A percentile compares a stretch with the other conserved stretches of the same genome.
Conservation (phyloP, 2,113 vertebrate genomes). For the Mixornis gularis region DNA sequence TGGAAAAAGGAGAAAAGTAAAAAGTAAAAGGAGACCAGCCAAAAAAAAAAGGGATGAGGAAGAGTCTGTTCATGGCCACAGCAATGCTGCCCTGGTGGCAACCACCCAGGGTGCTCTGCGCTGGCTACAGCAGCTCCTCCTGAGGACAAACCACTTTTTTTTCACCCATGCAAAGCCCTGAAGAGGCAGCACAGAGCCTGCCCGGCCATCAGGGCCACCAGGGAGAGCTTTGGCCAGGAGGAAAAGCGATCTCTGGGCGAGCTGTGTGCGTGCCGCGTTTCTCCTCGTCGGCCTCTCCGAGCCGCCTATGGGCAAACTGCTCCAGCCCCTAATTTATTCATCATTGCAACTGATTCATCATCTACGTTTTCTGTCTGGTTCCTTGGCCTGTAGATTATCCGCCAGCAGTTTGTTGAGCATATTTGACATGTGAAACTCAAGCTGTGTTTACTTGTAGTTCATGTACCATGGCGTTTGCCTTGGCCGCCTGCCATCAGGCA, state of each 20-base stretch:
- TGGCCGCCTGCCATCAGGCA: conserved; percentile 56
- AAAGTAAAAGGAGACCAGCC: not conserved
- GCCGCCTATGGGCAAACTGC: not conserved
- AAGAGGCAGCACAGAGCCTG: not conserved
- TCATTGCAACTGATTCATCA: conserved; percentile 58
- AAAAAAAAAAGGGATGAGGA: not conserved
- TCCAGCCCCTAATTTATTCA: conserved; percentile 55
- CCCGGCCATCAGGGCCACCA: not conserved
- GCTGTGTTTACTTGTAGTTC: conserved; percentile 67
- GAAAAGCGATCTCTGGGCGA: not conserved
- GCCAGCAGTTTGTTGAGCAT: conserved; percentile 66
- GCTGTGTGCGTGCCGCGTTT: not conserved
- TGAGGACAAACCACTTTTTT: not conserved
- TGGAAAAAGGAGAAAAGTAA: not conserved
- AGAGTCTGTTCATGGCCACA: not conserved
- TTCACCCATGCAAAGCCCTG: not conserved
- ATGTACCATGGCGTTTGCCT: conserved; percentile 65
- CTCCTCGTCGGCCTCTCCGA: not conserved
- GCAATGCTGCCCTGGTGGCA: fast-evolving
- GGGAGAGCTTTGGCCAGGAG: not conserved
- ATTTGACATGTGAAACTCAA: conserved; percentile 70
- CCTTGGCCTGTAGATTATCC: conserved; percentile 61
- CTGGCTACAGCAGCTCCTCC: fast-evolving
- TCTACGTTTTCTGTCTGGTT: conserved; percentile 56
- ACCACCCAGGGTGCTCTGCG: not conserved